These are phyloP conservation scores for Microplitis mediator DNA, from an alignment of 1,140 invertebrate genomes.

Conservation along the genomic window DNA sequence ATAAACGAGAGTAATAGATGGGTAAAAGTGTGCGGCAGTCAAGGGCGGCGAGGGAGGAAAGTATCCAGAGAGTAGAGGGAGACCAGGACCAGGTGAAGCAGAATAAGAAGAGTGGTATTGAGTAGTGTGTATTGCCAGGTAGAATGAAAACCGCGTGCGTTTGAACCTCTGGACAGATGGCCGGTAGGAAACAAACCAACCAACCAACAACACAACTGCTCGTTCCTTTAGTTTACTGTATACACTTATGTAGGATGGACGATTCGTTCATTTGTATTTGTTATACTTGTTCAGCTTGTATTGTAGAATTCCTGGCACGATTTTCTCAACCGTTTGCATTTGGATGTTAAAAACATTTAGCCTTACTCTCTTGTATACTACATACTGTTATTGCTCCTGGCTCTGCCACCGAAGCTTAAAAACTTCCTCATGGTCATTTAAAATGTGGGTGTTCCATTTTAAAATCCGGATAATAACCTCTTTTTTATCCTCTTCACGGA, in stretches of 20 bases:
- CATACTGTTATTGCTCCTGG: too few species aligned
- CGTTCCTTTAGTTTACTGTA: background rate
- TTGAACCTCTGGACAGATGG: conserved; percentile 20
- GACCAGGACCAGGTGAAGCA: background rate
- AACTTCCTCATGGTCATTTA: background rate
- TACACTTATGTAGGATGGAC: too few species aligned
- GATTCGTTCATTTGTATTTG: too few species aligned
- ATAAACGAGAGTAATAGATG: conserved; percentile 29
- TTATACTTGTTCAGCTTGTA: too few species aligned
- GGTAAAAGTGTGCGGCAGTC: background rate
- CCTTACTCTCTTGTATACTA: too few species aligned
- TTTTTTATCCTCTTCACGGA: conserved; percentile 10
- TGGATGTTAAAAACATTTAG: background rate
- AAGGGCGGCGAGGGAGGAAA: background rate
- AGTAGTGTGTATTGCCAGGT: background rate
- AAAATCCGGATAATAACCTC: conserved; percentile 24
- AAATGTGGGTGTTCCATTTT: conserved; percentile 18
- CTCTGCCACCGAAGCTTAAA: background rate
- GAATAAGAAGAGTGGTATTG: background rate
- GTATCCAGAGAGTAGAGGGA: conserved; percentile 9
- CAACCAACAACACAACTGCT: conserved; percentile 16
- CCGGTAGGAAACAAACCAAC: conserved; percentile 2
- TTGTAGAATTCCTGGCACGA: conserved; percentile 13
- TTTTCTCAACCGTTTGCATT: conserved; percentile 13
- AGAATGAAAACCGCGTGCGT: conserved; percentile 21